These are phyloP conservation scores for Drosophila falleni DNA, from an alignment of 2,888 invertebrate genomes.

Conservation along the genomic window DNA sequence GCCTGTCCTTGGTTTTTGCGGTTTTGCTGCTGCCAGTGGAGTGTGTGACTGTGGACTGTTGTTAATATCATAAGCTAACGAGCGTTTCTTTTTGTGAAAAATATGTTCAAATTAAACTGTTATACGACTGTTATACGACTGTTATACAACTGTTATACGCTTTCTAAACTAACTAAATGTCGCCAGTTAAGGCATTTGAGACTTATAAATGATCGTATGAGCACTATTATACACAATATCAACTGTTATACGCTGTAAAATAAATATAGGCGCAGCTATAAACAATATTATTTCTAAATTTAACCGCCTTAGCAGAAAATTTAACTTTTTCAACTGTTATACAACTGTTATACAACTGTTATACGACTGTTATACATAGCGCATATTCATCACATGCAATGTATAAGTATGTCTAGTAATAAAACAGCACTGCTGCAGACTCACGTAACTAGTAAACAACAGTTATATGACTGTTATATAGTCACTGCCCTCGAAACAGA, in stretches of 20 bases:
- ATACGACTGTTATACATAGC: not conserved
- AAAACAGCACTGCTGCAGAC: not conserved
- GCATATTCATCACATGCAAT: not conserved
- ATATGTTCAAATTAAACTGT: constrained; percentile 2
- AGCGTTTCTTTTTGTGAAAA: not conserved
- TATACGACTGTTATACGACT: constrained; percentile 8
- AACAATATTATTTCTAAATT: not conserved
- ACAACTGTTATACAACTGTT: not conserved
- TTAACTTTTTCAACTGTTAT: not conserved
- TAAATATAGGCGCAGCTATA: no score
- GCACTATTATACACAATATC: not conserved
- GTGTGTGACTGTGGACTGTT: constrained; percentile 2
- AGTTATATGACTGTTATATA: constrained; percentile 13
- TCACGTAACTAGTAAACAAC: not conserved
- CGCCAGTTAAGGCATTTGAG: not conserved
- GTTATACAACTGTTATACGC: not conserved
- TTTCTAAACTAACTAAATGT: not conserved
- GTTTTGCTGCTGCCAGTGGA: not conserved
- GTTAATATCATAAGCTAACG: constrained; percentile 21
- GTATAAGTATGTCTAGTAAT: not conserved
- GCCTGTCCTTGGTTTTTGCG: constrained; percentile 30
- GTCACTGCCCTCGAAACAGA: not conserved
- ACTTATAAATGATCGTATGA: not conserved
- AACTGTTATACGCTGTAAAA: not conserved
- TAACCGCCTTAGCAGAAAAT: not conserved